phyloP scores from a whole-genome alignment of 2,888 invertebrate species.

The Dasypogon diadema region DNA sequence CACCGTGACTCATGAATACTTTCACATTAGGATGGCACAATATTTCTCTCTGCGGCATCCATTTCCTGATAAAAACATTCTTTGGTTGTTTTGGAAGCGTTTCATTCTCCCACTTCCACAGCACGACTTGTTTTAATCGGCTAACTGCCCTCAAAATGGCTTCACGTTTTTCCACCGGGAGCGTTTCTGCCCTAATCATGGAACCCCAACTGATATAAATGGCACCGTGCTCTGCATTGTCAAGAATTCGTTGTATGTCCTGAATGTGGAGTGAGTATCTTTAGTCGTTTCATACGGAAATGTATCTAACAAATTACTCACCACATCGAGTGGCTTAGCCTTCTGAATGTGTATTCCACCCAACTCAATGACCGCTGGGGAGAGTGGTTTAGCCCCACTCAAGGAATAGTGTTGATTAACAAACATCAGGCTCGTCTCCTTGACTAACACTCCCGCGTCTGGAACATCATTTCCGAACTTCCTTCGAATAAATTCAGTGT shows the following conservation, averaged over 20 bases:
- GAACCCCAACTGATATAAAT: constrained; percentile 81
- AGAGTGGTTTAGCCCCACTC: constrained; percentile 69
- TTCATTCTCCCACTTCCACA: constrained; percentile 81
- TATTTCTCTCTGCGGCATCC: constrained; percentile 81
- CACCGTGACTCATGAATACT: constrained; percentile 80
- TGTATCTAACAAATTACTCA: constrained; percentile 52
- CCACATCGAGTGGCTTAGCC: constrained; percentile 63
- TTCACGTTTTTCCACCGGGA: constrained; percentile 72
- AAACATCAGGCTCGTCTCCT: constrained; percentile 67
- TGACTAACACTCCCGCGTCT: constrained; percentile 69
- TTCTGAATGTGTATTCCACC: constrained; percentile 71
- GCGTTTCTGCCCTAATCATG: constrained; percentile 73
- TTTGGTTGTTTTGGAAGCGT: constrained; percentile 72
- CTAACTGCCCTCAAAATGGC: constrained; percentile 73
- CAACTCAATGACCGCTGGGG: constrained; percentile 70
- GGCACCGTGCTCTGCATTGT: constrained; percentile 74
- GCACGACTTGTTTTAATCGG: constrained; percentile 72
- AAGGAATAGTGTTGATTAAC: constrained; percentile 72
- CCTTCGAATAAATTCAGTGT: constrained; percentile 64
- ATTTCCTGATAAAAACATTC: constrained; percentile 75
- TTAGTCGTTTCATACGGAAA: no score
- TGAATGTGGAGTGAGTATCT: constrained; percentile 58
- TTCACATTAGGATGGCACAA: constrained; percentile 79
- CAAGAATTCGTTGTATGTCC: constrained; percentile 73
- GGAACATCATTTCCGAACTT: constrained; percentile 68